Evolutionary conservation across 2,888 invertebrate species (phyloP).

Genomic region (Leucoptera coffeella): DNA sequence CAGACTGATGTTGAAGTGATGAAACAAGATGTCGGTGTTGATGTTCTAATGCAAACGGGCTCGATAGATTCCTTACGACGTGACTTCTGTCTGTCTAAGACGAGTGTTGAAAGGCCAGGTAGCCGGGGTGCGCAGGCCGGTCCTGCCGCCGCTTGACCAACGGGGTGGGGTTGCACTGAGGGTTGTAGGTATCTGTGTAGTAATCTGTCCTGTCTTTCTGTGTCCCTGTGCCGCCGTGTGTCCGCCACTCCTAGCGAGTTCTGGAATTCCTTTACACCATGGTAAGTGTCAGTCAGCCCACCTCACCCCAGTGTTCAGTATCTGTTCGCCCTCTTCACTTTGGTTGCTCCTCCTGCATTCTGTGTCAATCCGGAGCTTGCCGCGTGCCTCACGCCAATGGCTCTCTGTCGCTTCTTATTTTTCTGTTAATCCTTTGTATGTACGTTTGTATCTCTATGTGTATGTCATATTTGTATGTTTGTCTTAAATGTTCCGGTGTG

Average conservation of each 20-base stretch:
- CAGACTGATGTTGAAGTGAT: conserved; percentile 1
- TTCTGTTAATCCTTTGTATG: conserved; percentile 49
- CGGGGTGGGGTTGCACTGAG: conserved; percentile 53
- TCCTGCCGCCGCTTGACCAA: conserved; percentile 39
- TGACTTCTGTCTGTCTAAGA: conserved; percentile 15
- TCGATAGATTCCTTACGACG: too few species aligned
- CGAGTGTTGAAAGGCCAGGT: conserved; percentile 49
- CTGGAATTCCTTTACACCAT: conserved; percentile 98
- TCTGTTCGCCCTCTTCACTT: conserved; percentile 48
- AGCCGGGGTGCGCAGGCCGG: conserved; percentile 34
- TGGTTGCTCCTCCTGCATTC: conserved; percentile 51
- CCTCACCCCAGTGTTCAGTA: conserved; percentile 55
- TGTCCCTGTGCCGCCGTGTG: conserved; percentile 65
- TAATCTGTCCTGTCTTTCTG: conserved; percentile 61
- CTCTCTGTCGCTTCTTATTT: conserved; percentile 43
- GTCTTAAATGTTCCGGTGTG: conserved; percentile 46
- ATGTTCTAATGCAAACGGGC: conserved; percentile 53
- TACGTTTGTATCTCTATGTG: conserved; percentile 55
- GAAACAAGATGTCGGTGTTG: conserved; percentile 15
- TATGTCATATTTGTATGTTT: conserved; percentile 53
- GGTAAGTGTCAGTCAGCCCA: conserved; percentile 82
- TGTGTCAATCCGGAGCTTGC: conserved; percentile 40
- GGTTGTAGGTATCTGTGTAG: conserved; percentile 56
- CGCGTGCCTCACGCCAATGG: conserved; percentile 40
- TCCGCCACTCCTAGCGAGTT: conserved; percentile 86